A percentile compares a stretch with the other conserved stretches of the same genome.
Conservation (phyloP, 2,797 vertebrate species). For the Avahi laniger region DNA sequence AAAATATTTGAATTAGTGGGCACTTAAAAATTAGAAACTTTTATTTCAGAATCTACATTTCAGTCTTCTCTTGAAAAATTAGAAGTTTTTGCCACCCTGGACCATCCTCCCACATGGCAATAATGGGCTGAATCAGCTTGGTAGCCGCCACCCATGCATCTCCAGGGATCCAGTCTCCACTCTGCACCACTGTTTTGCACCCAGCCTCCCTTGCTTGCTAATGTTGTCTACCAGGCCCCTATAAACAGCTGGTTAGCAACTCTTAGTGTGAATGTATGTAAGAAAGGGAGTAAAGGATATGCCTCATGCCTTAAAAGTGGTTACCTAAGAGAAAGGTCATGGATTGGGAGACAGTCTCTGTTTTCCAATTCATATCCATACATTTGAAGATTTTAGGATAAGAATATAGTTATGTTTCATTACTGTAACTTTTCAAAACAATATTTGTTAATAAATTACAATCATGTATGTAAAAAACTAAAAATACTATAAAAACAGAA, state of each 20-base stretch:
- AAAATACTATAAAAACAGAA: neutral
- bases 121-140: neutral
- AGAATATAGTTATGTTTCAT: neutral
- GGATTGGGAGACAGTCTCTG: neutral
- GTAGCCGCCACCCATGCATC: fast-evolving
- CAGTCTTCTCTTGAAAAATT: neutral
- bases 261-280: neutral
- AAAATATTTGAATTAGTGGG: neutral
- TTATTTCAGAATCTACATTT: neutral
- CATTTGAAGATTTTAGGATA: neutral
- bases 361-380: neutral
- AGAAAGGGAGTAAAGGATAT: neutral
- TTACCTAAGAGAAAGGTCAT: neutral
- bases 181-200: neutral
- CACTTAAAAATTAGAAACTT: neutral
- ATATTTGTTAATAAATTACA: neutral
- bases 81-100: neutral
- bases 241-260: neutral
- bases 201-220: neutral
- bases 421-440: neutral
- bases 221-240: neutral
- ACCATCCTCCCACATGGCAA: neutral
- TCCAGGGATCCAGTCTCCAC: neutral
- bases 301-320: neutral
- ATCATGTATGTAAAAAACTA: neutral